Conservation (phyloP, 2,797 vertebrate species). For the Cryptoblepharus egeriae region DNA sequence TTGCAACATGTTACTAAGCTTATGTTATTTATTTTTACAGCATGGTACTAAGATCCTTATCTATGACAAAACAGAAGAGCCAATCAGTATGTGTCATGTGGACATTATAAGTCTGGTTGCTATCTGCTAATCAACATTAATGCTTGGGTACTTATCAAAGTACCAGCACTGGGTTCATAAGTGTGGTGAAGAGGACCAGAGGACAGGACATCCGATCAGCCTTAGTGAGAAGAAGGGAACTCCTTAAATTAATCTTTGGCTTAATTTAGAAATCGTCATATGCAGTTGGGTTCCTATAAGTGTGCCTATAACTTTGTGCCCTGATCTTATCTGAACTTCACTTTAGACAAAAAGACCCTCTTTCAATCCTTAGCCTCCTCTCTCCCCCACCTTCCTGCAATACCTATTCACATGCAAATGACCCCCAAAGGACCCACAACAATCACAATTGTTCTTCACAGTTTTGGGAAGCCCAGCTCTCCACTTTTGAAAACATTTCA, state of each 20-base stretch:
- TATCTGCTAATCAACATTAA: neutral
- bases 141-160: no score
- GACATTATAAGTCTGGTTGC: neutral
- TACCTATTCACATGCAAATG: conserved; percentile 60
- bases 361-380: neutral
- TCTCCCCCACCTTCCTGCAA: neutral
- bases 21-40: neutral
- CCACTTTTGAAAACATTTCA: conserved; percentile 52
- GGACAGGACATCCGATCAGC: no score
- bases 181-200: no score
- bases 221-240: no score
- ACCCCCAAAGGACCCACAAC: conserved; percentile 47
- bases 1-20: neutral
- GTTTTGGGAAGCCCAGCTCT: conserved; percentile 59
- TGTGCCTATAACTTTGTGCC: no score
- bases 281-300: no score
- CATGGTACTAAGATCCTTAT: conserved; percentile 11
- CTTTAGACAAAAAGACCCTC: neutral
- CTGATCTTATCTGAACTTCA: no score
- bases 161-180: no score
- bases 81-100: no score
- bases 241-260: no score
- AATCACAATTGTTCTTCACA: conserved; percentile 8
- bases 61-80: neutral
- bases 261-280: no score